phyloP scores from a whole-genome alignment of 2,113 vertebrate species.

The Marmota flaviventris region DNA sequence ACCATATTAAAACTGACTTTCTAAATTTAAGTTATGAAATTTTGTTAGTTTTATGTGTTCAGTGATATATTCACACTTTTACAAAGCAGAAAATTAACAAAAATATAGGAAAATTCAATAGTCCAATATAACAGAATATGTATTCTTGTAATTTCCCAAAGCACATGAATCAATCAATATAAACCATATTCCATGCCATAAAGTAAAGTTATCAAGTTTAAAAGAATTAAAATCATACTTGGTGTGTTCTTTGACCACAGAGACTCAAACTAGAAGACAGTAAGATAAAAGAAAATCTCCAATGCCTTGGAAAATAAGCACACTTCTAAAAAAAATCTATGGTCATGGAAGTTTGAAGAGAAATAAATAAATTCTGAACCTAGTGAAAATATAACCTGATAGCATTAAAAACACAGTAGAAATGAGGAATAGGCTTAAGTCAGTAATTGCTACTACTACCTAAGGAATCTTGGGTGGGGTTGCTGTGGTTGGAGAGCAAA shows the following conservation, averaged over 20 bases:
- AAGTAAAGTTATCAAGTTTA: not conserved
- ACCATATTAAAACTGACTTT: constrained; percentile 93
- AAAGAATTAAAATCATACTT: not conserved
- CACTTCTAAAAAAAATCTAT: not conserved
- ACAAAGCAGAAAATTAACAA: not conserved
- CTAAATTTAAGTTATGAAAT: constrained; percentile 88
- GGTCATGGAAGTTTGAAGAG: not conserved
- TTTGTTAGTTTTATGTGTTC: constrained; percentile 86
- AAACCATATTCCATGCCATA: not conserved
- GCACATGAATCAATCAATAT: not conserved
- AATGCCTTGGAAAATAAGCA: not conserved
- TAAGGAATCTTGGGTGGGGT: not conserved
- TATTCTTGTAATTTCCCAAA: not conserved
- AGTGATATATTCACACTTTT: not conserved
- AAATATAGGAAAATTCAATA: not conserved
- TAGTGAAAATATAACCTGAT: not conserved
- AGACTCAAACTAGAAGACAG: not conserved
- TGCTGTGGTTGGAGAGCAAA: too few species aligned
- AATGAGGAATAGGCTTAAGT: not conserved
- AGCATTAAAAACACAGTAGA: not conserved
- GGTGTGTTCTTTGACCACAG: not conserved
- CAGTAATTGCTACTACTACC: not conserved
- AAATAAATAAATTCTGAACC: not conserved
- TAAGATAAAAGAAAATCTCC: not conserved
- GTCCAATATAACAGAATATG: not conserved